Base-by-base conservation (phyloP, 2,113 vertebrate species). In the Dipodomys spectabilis region DNA sequence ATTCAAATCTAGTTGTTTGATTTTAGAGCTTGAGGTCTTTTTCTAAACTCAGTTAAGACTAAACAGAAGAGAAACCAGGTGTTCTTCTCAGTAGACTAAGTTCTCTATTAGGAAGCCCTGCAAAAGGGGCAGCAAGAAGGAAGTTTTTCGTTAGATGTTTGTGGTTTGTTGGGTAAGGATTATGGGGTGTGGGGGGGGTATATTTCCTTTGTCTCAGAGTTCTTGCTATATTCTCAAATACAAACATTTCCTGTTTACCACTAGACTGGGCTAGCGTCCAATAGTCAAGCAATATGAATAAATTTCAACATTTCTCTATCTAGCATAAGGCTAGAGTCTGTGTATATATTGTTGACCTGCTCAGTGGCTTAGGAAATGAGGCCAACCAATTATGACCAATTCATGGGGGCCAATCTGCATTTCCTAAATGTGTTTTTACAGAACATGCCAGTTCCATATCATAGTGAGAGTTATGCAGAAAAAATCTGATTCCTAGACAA, bases 211-310 rank as follows among this genome's bases (percentile, higher is more conserved):
- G 90, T 91, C 39, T 92, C 91, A 75, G 80, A 91, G 53, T 94
- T 95, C 86, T 95, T 94, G 71, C n/a, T 93, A 78, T 92, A 84
- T 89, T 96, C 84, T 94, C 93, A 95, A 95, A 95, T 82, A 94
- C 92, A 96, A 96, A 95, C 30, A 95, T 95, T 94, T 95, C 86
- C 93, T 94, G 89, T 96, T 95, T 96, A 84, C 82, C 80, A 73
- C 68, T 84, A 13, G 39, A 78, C 86, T 95, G 78, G 93, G 94
- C 90, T 92, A 86, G 84, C 77, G 92, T 91, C 93, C 86, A 94
- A n/a, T 77, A 87, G 88, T 85, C 83, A 77, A 72, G 69, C 27
- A 78, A 89, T 39, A 92, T 81, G 94, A 96, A 91, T 80, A 96
- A 94, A 87, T 88, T 60, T 45, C 28, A 93, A 87, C 57, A 79